Evolutionary conservation across 2,888 invertebrate species (phyloP), one percentile per base, ranked within the genome.

Genomic region (Leuctra nigra): DNA sequence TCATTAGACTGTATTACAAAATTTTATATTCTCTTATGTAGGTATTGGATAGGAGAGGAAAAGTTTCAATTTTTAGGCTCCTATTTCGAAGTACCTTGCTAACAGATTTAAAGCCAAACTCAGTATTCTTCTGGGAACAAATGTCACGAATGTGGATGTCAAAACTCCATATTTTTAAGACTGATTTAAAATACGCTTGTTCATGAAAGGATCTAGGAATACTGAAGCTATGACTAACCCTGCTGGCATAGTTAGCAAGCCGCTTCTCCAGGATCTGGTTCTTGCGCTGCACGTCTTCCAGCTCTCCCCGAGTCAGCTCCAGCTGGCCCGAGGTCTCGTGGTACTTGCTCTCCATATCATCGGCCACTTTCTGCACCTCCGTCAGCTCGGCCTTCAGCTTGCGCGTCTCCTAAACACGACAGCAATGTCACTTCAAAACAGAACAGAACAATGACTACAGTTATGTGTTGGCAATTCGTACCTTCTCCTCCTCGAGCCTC

Each of bases 311-410:
- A 1, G 84, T 81, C 54, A 81, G 79, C 65, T 91, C 90, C 64
- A 90, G 76, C 68, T 87, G 82, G 67, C 88, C 87, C 11, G 86
- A 84, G 0, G 85, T 83, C 62, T 81, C 78, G 58, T 85, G 81
- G 68, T 84, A 91, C 69, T 88, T 87, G 67, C 83, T 84, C 66
- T 92, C 90, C 65, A 90, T 77, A 67, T 86, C 86, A 67, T 91
- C 88, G 0, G 87, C 85, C 7, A 83, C 83, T 67, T 85, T 86
- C 65, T 87, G 83, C 0, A 89, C 85, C 64, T 85, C 83, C 50
- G 85, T 84, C 1, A 85, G 86, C 70, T 89, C 89, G 65, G 80
- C 75, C 70, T 86, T 87, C 53, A 91, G 75, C 57, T 66, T 64
- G n/a, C 33, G 20, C 9, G 13, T 29, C 20, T 33, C 50, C 50